Conservation (phyloP, 2,797 vertebrate species). For the Protonibea diacanthus region DNA sequence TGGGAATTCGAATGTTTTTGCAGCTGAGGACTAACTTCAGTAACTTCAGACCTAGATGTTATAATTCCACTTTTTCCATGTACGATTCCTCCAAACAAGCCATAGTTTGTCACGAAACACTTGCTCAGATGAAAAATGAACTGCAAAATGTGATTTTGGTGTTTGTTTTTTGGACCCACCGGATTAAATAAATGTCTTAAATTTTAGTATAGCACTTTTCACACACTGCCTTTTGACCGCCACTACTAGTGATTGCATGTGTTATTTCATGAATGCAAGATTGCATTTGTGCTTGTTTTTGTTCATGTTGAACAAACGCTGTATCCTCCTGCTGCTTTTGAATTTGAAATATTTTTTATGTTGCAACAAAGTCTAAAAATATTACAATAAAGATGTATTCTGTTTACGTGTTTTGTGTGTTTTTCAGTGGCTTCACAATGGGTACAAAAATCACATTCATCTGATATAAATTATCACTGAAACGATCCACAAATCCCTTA, state of each 20-base stretch:
- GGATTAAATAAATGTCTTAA: slow-evolving; percentile 28
- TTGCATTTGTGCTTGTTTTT: slow-evolving; percentile 78
- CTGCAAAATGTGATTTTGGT: background rate
- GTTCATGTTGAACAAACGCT: slow-evolving; percentile 84
- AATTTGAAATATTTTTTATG: slow-evolving; percentile 61
- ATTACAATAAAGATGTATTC: slow-evolving; percentile 77
- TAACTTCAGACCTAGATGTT: background rate
- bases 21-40: background rate
- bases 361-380: slow-evolving; percentile 36
- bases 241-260: slow-evolving; percentile 63
- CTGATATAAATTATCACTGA: background rate
- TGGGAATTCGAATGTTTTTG: background rate
- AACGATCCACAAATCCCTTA: background rate
- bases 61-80: background rate
- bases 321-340: slow-evolving; percentile 76
- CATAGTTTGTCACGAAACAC: slow-evolving; percentile 1
- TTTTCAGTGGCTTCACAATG: too few relatives aligned
- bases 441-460: background rate
- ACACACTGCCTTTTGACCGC: slow-evolving; percentile 65
- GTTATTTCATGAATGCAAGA: slow-evolving; percentile 68
- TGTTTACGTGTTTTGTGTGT: slow-evolving; percentile 1
- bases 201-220: slow-evolving; percentile 68
- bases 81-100: background rate
- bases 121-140: background rate
- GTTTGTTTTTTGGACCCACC: slow-evolving; percentile 38